Conservation (phyloP, 1,140 invertebrate genomes). For the Drosophila kikkawai region DNA sequence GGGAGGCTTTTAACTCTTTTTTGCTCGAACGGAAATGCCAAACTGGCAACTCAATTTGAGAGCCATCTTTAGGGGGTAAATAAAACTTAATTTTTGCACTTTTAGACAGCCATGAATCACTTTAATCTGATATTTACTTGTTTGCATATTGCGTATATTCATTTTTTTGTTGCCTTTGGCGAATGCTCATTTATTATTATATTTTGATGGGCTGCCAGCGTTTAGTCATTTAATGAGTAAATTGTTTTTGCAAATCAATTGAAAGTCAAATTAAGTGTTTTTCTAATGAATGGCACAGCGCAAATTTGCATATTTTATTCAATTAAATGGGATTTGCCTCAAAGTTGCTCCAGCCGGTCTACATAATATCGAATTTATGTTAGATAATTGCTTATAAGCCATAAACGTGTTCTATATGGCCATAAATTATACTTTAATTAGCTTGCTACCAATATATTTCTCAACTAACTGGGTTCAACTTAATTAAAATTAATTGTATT, state of each 20-base stretch:
- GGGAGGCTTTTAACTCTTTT: slow-evolving; percentile 40
- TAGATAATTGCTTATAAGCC: slow-evolving; percentile 7
- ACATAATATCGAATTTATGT: slow-evolving; percentile 20
- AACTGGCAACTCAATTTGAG: slow-evolving; percentile 45
- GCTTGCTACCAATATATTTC: not conserved
- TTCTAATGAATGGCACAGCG: slow-evolving; percentile 19
- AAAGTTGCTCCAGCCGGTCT: not conserved
- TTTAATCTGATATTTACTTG: slow-evolving; percentile 39
- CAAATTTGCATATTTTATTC: slow-evolving; percentile 49
- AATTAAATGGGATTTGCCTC: slow-evolving; percentile 27
- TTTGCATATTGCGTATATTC: slow-evolving; percentile 5
- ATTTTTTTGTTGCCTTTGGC: slow-evolving; percentile 23
- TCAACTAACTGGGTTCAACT: not conserved
- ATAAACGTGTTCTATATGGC: slow-evolving; percentile 20
- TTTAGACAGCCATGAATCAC: slow-evolving; percentile 39
- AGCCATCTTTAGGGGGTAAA: slow-evolving; percentile 21
- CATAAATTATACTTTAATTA: not conserved
- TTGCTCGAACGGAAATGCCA: slow-evolving; percentile 61
- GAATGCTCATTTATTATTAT: slow-evolving; percentile 2
- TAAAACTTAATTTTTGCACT: slow-evolving; percentile 34
- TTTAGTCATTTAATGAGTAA: slow-evolving; percentile 51
- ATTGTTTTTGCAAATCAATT: slow-evolving; percentile 60
- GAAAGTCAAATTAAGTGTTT: slow-evolving; percentile 29
- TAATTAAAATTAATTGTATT: slow-evolving; percentile 1
- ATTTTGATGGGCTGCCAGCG: slow-evolving; percentile 39